A percentile compares a stretch with the other conserved stretches of the same genome.
phyloP scores from a whole-genome alignment of 2,113 vertebrate genomes.

The Elaphurus davidianus region DNA sequence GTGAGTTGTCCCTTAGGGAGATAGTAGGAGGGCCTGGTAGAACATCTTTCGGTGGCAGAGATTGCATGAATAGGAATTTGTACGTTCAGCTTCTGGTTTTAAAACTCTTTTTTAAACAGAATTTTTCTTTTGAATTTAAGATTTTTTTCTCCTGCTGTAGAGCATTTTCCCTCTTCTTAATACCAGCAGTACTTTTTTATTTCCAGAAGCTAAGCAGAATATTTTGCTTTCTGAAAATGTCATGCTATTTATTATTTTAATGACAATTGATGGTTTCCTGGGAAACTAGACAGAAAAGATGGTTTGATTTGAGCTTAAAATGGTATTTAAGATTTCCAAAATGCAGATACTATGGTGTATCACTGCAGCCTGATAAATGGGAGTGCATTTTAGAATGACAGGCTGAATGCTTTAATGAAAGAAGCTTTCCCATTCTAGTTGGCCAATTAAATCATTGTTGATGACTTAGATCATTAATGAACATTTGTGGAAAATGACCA shows the following conservation, averaged over 20 bases:
- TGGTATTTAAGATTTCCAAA: constrained; percentile 73
- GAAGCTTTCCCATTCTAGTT: constrained; percentile 66
- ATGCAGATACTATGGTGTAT: constrained; percentile 62
- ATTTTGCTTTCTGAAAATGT: constrained; percentile 68
- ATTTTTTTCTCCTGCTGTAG: not conserved
- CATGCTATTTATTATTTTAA: constrained; percentile 78
- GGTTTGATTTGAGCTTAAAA: constrained; percentile 75
- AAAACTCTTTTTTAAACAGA: not conserved
- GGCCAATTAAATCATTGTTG: constrained; percentile 76
- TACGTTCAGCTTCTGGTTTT: not conserved
- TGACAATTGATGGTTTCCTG: constrained; percentile 79
- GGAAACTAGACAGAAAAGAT: constrained; percentile 77
- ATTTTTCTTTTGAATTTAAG: constrained; percentile 45
- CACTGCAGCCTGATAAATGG: constrained; percentile 73
- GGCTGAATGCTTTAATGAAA: constrained; percentile 69
- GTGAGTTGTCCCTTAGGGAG: not conserved
- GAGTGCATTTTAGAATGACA: constrained; percentile 72
- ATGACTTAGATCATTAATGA: constrained; percentile 77
- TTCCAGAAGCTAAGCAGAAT: constrained; percentile 74
- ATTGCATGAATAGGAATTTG: not conserved
- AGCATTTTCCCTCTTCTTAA: constrained; percentile 25
- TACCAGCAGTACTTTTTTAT: constrained; percentile 60
- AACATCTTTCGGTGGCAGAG: not conserved
- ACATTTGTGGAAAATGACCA: constrained; percentile 63
- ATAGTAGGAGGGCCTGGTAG: not conserved